Base-by-base conservation (phyloP, 2,113 vertebrate genomes). In the Oxygymnocypris stewartii region DNA sequence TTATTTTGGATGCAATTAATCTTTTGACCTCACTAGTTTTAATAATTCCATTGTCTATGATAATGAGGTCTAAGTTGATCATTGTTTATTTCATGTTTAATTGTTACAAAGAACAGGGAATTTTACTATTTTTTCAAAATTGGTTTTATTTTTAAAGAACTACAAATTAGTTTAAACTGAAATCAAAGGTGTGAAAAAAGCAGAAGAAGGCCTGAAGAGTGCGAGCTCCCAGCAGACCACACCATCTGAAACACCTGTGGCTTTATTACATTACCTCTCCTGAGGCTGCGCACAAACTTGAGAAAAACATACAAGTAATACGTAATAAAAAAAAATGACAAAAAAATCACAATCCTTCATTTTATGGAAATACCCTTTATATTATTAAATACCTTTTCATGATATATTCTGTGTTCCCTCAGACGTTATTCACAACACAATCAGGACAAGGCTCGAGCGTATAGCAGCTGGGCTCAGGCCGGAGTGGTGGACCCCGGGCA, bases 381-480 rank as follows among this genome's bases (percentile, higher is more conserved):
- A 40, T 18, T 71, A 23, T 18, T 31, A 31, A 31, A 31, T 31
- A 44, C 0, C 4, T 44, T 37, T 42, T 76, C 42, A 71, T 69
- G n/a, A 35, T 18, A 25, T 82, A 49, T 59, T 78, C 88, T 40
- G 7, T 91, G 7, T 63, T 88, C 14, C 90, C 88, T 0, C 91
- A 95, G 95, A 89, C 94, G 95, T 63, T 95, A 94, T 35, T 76
- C 91, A 40, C 94, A 95, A 18, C 94, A 92, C 11, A 42, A 4
- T 74, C 94, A 92, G 82, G 94, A 95, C 0, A 94, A 95, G 87
- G 73, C 84, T 44, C 92, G 92, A 13, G 92, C 92, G 11, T 94
- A 93, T 74, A 95, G 90, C 93, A 95, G 92, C 93, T 95, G 94
- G 95, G 92, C 92, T 86, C 95, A 95, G 87, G 93, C 61, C 85